Conservation (phyloP, 2,797 vertebrate species). For the Poeciliopsis paucimaculata region DNA sequence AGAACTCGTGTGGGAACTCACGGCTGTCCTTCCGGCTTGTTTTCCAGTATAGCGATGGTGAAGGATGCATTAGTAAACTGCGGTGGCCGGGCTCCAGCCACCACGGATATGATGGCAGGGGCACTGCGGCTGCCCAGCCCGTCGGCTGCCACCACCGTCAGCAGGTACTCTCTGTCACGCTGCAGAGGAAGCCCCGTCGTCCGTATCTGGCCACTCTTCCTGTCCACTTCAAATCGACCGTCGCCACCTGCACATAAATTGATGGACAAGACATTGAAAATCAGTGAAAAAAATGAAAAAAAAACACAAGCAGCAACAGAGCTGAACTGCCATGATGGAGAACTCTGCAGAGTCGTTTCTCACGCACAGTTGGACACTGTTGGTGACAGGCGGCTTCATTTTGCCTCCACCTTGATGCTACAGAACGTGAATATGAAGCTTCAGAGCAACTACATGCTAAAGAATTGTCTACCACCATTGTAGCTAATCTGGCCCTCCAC, state of each 20-base stretch:
- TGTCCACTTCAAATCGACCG: slow-evolving; percentile 87
- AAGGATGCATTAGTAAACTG: slow-evolving; percentile 87
- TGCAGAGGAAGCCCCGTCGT: slow-evolving; percentile 86
- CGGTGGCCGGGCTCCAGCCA: slow-evolving; percentile 84
- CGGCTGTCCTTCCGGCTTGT: slow-evolving; percentile 78
- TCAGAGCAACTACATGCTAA: background rate
- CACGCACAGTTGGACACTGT: background rate
- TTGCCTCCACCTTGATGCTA: background rate
- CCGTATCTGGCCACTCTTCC: slow-evolving; percentile 84
- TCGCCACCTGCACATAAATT: slow-evolving; percentile 80
- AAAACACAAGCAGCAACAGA: background rate
- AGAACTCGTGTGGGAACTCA: slow-evolving; percentile 73
- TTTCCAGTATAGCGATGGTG: slow-evolving; percentile 83
- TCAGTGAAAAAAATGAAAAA: background rate
- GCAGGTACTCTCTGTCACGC: slow-evolving; percentile 84
- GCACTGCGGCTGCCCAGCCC: slow-evolving; percentile 83
- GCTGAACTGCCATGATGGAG: background rate
- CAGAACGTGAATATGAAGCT: background rate
- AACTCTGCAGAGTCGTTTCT: background rate
- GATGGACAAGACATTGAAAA: background rate
- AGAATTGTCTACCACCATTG: background rate
- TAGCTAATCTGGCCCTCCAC: background rate
- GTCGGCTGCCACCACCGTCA: slow-evolving; percentile 86
- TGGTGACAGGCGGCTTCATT: background rate
- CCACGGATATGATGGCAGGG: slow-evolving; percentile 81